A percentile compares a stretch with the other conserved stretches of the same genome.
phyloP scores from a whole-genome alignment of 2,797 vertebrate genomes.

The Acipenser ruthenus region DNA sequence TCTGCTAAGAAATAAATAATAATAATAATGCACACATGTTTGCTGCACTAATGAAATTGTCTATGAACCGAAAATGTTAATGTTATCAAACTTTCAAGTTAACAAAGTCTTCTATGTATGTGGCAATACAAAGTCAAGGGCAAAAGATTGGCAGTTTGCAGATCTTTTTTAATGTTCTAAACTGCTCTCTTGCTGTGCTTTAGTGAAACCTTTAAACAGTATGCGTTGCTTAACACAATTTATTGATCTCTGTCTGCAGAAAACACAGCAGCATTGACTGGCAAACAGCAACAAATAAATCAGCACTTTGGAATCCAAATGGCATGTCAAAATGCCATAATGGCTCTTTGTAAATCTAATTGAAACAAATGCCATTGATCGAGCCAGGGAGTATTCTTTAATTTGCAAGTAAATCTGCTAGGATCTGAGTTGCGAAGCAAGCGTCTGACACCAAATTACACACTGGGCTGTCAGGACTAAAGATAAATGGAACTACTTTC shows the following conservation, averaged over 20 bases:
- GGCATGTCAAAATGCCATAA: conserved; percentile 37
- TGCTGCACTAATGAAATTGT: no score
- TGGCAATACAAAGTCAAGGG: neutral
- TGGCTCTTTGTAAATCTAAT: conserved; percentile 46
- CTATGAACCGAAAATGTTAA: no score
- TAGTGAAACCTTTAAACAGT: conserved; percentile 28
- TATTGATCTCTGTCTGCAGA: conserved; percentile 38
- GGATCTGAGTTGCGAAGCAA: conserved; percentile 35
- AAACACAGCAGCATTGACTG: conserved; percentile 27
- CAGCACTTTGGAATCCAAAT: conserved; percentile 28
- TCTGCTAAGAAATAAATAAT: no score
- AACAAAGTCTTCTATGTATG: no score
- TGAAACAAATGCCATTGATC: conserved; percentile 53
- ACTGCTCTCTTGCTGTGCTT: conserved; percentile 10
- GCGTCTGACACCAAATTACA: conserved; percentile 43
- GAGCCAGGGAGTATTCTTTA: conserved; percentile 25
- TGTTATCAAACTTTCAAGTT: no score
- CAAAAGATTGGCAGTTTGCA: neutral
- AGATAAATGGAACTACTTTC: conserved; percentile 40
- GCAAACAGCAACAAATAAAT: conserved; percentile 31
- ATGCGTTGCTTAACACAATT: conserved; percentile 23
- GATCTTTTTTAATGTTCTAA: conserved; percentile 5
- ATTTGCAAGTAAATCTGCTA: conserved; percentile 50
- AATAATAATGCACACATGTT: no score
- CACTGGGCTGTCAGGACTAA: conserved; percentile 29